Evolutionary conservation across 2,888 invertebrate species (phyloP), one percentile per base, ranked within the genome.

Genomic region (Phalera bucephala): DNA sequence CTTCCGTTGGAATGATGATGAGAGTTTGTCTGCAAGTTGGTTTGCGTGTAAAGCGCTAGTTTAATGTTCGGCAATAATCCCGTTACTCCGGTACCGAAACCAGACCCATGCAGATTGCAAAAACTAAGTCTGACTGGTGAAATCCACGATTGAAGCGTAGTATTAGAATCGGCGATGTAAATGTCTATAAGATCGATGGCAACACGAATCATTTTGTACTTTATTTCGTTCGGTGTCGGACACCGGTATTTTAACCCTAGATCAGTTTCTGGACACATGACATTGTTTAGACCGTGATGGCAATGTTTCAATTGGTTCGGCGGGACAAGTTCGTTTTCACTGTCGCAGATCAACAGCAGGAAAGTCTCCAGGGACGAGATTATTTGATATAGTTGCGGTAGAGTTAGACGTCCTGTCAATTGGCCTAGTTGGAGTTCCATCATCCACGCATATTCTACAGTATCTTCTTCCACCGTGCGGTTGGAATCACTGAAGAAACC

Each of bases 381-480:
- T 5, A 99, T 92, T 67, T 97, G 96, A 68, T 96, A 95, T 0
- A 99, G 72, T 91, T 95, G 98, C 0, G 98, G 96, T 14, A 96
- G 91, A 0, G 97, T 97, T 29, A 99, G 87, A 67, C 97, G 95
- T 0, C 98, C 99, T 14, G 95, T 96, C 9, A 99, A 82, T 76
- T 98, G 97, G 0, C 99, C 99, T 26, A 99, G 80, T 58, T 98
- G 97, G 2, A 98, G 92, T 79, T 99, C 99, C 61, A 99, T 93
- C 60, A 99, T 91, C 99, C 99, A 99, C 0, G 96, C 97, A 75
- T 99, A 99, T 75, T 99, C 99, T 10, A 99, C 83, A 0, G 99
- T 98, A 63, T 99, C 99, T 76, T 97, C 95, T 64, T 98, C 97
- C 11, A 98, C 90, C 5, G 94, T 93, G 45, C 97, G 92, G 35